phyloP scores from a whole-genome alignment of 1,140 invertebrate genomes.

The Drosophila suzukii region DNA sequence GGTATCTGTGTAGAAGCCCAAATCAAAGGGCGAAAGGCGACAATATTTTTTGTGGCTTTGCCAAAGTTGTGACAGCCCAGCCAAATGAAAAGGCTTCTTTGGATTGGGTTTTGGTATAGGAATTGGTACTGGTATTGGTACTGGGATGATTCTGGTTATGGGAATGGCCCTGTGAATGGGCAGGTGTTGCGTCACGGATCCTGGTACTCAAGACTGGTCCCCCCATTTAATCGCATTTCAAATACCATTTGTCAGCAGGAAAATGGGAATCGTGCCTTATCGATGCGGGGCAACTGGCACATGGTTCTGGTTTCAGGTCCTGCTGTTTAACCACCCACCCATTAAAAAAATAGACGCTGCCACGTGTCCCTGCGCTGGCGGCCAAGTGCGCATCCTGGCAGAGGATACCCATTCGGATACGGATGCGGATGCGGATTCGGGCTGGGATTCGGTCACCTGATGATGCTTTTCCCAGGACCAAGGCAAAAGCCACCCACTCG shows the following conservation, averaged over 20 bases:
- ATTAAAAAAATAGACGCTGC: slow-evolving; percentile 1
- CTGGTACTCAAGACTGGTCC: slow-evolving; percentile 10
- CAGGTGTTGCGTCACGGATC: slow-evolving; percentile 20
- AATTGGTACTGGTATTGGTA: background rate
- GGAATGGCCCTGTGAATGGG: background rate
- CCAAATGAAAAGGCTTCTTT: slow-evolving; percentile 27
- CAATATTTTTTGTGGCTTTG: slow-evolving; percentile 24
- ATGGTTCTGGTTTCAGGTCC: slow-evolving; percentile 15
- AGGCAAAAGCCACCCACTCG: slow-evolving; percentile 25
- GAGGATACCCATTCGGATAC: slow-evolving; percentile 4
- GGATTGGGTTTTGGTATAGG: background rate
- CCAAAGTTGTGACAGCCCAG: slow-evolving; percentile 52
- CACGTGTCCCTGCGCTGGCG: slow-evolving; percentile 52
- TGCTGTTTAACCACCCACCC: background rate
- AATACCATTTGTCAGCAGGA: slow-evolving; percentile 63
- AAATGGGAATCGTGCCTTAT: slow-evolving; percentile 67
- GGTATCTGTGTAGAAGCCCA: slow-evolving; percentile 14
- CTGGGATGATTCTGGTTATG: background rate
- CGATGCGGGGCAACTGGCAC: slow-evolving; percentile 42
- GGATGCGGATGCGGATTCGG: background rate
- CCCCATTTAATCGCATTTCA: slow-evolving; percentile 51
- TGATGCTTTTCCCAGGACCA: slow-evolving; percentile 69
- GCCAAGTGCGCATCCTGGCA: slow-evolving; percentile 42
- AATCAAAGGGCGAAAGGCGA: slow-evolving; percentile 48
- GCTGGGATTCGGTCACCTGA: slow-evolving; percentile 57